These are phyloP conservation scores for Dysdera silvatica DNA, from an alignment of 1,140 invertebrate species.

Conservation along the genomic window DNA sequence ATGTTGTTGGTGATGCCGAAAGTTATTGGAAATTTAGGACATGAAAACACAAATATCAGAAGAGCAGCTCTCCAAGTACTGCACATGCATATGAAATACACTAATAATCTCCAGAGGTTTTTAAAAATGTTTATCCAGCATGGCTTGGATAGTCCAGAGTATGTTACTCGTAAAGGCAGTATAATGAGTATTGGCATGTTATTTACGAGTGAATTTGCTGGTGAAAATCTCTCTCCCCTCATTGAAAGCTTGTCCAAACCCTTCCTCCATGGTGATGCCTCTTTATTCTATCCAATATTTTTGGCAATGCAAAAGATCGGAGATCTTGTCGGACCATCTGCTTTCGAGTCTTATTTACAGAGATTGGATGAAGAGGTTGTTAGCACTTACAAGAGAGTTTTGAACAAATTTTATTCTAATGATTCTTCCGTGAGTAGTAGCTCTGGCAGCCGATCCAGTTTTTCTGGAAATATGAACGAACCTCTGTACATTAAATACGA, in stretches of 20 bases:
- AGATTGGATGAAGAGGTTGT: constrained; percentile 21
- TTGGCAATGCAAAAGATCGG: constrained; percentile 34
- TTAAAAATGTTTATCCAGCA: constrained; percentile 31
- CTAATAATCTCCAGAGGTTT: constrained; percentile 33
- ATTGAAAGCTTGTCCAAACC: constrained; percentile 31
- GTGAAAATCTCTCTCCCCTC: constrained; percentile 33
- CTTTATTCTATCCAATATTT: constrained; percentile 35
- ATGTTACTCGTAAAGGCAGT: constrained; percentile 28
- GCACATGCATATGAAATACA: constrained; percentile 31
- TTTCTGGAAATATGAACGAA: constrained; percentile 14
- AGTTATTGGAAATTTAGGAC: constrained; percentile 27
- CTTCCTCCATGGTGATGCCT: constrained; percentile 32
- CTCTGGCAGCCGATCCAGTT: constrained; percentile 21
- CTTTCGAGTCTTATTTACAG: constrained; percentile 25
- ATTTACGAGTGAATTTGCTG: constrained; percentile 32
- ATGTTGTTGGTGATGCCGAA: constrained; percentile 15
- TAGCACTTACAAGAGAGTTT: constrained; percentile 22
- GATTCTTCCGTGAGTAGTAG: constrained; percentile 15
- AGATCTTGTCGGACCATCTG: constrained; percentile 25
- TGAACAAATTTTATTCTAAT: constrained; percentile 21
- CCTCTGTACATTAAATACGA: constrained; percentile 10
- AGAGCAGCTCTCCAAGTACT: constrained; percentile 30
- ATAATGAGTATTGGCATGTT: constrained; percentile 32
- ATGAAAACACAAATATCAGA: constrained; percentile 28
- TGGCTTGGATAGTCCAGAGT: constrained; percentile 30